Base-by-base conservation (phyloP, 2,888 invertebrate species). In the Watsonalla cultraria region DNA sequence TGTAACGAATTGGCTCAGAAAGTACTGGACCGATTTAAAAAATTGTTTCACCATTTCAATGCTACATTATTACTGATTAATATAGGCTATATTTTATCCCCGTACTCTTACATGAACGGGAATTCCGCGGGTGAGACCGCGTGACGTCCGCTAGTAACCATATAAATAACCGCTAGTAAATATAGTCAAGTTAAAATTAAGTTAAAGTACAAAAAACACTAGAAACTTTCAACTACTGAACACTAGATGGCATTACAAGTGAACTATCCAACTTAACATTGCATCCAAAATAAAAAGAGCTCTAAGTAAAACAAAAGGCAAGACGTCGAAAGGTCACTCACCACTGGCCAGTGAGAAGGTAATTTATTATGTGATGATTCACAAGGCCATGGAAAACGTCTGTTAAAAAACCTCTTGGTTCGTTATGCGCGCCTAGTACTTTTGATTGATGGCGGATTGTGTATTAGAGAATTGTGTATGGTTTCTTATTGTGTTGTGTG, bases 361-460 rank as follows among this genome's bases (percentile, higher is more conserved):
- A 58, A 62, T 64, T 60, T 61, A 57, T 56, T 59, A 65, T 56
- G 60, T 60, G 61, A 68, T 76, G 76, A 78, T 70, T 74, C 75
- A 74, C 60, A 76, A 78, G 76, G 76, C 64, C 74, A 65, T 61
- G 62, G 65, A 64, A 64, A 66, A 49, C 39, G 37, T 37, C 14
- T 37, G 49, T 62, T 49, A 49, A 49, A 48, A 49, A 59, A 68
- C 57, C 68, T 66, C 70, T 64, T 59, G 45, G 57, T 54, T 54
- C 56, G 45, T 62, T 68, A 68, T 76, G 66, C 45, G 42, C 53
- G 70, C 74, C 74, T 73, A 55, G 77, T 77, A 74, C 70, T 65
- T 63, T 58, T 74, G 77, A 76, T 75, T 70, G 73, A 76, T 75
- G 70, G 57, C 35, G 66, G 65, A 68, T 68, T 60, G 59, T 60